Percentiles rank a stretch among this genome's conserved stretches.
phyloP scores from a whole-genome alignment of 2,113 vertebrate species.

The Brienomyrus brachyistius region DNA sequence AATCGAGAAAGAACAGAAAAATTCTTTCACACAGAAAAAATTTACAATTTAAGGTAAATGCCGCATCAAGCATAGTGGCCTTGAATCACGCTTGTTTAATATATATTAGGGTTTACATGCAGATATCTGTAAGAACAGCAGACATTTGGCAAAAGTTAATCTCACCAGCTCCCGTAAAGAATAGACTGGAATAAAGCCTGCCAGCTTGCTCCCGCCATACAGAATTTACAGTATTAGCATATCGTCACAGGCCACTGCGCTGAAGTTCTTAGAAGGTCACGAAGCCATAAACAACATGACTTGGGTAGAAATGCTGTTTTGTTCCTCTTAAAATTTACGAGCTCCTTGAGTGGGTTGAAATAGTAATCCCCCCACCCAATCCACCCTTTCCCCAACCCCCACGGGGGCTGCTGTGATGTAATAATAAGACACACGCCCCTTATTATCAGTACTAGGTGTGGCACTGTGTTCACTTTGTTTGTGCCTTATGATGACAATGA shows the following conservation, averaged over 20 bases:
- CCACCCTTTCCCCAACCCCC: neutral
- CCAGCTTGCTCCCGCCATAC: neutral
- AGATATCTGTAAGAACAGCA: neutral
- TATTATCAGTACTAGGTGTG: neutral
- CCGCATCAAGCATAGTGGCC: neutral
- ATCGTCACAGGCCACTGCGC: neutral
- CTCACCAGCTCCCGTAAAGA: neutral
- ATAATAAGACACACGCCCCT: neutral
- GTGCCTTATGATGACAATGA: neutral
- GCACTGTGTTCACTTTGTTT: neutral
- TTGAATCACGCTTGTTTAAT: neutral
- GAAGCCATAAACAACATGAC: neutral
- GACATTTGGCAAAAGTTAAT: neutral
- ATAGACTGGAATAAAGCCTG: neutral
- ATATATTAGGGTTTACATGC: neutral
- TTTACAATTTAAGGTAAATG: neutral
- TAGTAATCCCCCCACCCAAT: neutral
- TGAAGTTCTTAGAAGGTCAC: neutral
- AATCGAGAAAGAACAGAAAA: neutral
- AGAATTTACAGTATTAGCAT: neutral
- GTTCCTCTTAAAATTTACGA: neutral
- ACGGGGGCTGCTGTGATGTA: neutral
- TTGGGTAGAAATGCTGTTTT: neutral
- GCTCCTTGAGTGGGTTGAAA: neutral
- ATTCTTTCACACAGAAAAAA: neutral